Conservation (phyloP, 2,113 vertebrate genomes). For the Columba janthina region DNA sequence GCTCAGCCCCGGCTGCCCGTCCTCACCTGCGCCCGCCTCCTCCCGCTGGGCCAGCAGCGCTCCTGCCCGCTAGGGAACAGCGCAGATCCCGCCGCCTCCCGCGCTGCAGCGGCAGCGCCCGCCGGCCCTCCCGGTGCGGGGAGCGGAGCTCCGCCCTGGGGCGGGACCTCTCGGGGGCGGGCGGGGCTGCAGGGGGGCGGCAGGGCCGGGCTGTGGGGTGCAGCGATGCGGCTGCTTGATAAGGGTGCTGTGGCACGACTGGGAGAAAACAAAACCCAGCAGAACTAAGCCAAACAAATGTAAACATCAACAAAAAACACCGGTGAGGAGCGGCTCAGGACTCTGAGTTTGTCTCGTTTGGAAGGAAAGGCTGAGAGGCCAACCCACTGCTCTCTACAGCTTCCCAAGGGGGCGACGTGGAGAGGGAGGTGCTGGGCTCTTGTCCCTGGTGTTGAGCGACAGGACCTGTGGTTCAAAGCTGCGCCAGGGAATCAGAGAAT, state of each 20-base stretch:
- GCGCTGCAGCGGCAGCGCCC: rapidly evolving
- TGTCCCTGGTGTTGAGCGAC: neutral
- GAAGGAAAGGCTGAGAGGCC: neutral
- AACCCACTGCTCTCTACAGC: no score
- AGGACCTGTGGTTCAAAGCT: neutral
- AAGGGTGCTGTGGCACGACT: rapidly evolving
- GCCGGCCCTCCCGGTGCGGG: rapidly evolving
- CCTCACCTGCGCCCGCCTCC: rapidly evolving
- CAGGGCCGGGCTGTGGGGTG: rapidly evolving
- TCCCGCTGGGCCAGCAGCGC: neutral
- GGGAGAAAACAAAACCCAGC: neutral
- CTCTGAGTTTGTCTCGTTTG: rapidly evolving
- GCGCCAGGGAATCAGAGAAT: no score
- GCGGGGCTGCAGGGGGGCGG: neutral
- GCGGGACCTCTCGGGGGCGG: neutral
- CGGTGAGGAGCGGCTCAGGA: rapidly evolving
- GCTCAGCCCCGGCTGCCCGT: no score
- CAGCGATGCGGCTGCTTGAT: rapidly evolving
- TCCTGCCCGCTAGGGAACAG: rapidly evolving
- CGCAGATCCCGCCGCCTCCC: rapidly evolving
- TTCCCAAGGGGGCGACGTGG: rapidly evolving
- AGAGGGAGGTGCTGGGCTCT: no score
- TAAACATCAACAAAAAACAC: rapidly evolving
- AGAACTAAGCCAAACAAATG: neutral
- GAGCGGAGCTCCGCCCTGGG: neutral